Percentiles rank a stretch among this genome's conserved stretches.
These are phyloP conservation scores for Adrianichthys oophorus DNA, from an alignment of 2,797 vertebrate species.

Conservation along the genomic window DNA sequence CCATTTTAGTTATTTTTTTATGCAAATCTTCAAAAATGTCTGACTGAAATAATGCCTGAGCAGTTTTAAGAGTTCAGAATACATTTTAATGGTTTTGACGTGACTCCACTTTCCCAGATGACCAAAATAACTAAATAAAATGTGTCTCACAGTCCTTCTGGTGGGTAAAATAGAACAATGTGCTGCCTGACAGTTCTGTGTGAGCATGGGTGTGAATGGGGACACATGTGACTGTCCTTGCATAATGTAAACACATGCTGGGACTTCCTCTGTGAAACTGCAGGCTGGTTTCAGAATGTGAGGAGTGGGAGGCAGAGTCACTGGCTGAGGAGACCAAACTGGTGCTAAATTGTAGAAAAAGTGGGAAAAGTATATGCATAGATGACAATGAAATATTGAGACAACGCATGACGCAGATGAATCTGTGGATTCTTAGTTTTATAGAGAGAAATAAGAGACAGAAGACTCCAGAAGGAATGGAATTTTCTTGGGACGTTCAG, in stretches of 20 bases:
- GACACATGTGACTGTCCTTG: slow-evolving; percentile 25
- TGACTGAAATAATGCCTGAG: too few relatives aligned
- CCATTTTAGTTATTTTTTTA: too few relatives aligned
- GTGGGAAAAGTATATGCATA: slow-evolving; percentile 10
- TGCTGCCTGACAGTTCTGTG: not conserved
- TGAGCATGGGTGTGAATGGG: slow-evolving; percentile 14
- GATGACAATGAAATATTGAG: slow-evolving; percentile 13
- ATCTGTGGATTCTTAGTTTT: slow-evolving; percentile 19
- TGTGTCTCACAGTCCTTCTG: slow-evolving; percentile 2
- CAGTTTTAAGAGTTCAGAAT: too few relatives aligned
- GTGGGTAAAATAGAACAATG: not conserved
- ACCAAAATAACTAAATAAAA: too few relatives aligned
- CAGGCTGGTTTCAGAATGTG: slow-evolving; percentile 45
- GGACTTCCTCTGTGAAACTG: slow-evolving; percentile 64
- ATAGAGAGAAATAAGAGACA: not conserved
- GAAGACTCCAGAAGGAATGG: slow-evolving; percentile 21
- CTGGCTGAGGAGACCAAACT: slow-evolving; percentile 30
- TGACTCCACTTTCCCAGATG: too few relatives aligned
- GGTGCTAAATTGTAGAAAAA: slow-evolving; percentile 24
- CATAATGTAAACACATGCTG: slow-evolving; percentile 64
- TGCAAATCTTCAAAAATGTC: too few relatives aligned
- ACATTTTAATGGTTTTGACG: too few relatives aligned
- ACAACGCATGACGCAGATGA: slow-evolving; percentile 9
- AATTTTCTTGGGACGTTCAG: slow-evolving; percentile 2
- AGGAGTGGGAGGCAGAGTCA: slow-evolving; percentile 34